These are phyloP conservation scores for Chaunax sp. DNA, from an alignment of 2,797 vertebrate species.

Conservation along the genomic window DNA sequence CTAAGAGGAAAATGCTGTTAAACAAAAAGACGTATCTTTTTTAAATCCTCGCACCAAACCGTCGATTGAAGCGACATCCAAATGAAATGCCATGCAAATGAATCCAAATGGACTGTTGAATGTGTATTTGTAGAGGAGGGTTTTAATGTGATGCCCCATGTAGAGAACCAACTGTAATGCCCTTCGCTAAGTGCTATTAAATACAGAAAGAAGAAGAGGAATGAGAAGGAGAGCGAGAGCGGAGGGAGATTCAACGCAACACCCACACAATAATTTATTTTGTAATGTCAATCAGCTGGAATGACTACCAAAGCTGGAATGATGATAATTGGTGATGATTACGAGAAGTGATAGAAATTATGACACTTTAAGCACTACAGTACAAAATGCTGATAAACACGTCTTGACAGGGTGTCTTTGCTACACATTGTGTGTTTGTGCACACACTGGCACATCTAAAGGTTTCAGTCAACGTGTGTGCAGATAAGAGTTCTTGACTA, in stretches of 20 bases:
- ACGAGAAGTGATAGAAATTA: slow-evolving; percentile 60
- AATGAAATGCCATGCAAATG: slow-evolving; percentile 79
- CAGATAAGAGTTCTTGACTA: slow-evolving; percentile 54
- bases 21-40: slow-evolving; percentile 58
- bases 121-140: slow-evolving; percentile 58
- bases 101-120: slow-evolving; percentile 73
- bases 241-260: slow-evolving; percentile 63
- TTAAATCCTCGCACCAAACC: slow-evolving; percentile 45
- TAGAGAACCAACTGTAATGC: slow-evolving; percentile 68
- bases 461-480: slow-evolving; percentile 39
- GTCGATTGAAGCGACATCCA: slow-evolving; percentile 70
- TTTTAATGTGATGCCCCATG: slow-evolving; percentile 76
- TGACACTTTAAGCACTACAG: slow-evolving; percentile 42
- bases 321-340: slow-evolving; percentile 61
- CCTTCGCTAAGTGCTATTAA: slow-evolving; percentile 73
- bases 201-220: slow-evolving; percentile 57
- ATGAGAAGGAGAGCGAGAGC: slow-evolving; percentile 44
- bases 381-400: slow-evolving; percentile 39
- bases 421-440: slow-evolving; percentile 35
- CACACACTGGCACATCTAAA: slow-evolving; percentile 38
- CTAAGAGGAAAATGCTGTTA: slow-evolving; percentile 75
- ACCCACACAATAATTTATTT: slow-evolving; percentile 58
- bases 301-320: slow-evolving; percentile 52
- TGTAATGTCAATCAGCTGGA: slow-evolving; percentile 66
- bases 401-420: slow-evolving; percentile 30